Evolutionary conservation across 1,140 invertebrate species (phyloP).

Genomic region (Aplysia californica): DNA sequence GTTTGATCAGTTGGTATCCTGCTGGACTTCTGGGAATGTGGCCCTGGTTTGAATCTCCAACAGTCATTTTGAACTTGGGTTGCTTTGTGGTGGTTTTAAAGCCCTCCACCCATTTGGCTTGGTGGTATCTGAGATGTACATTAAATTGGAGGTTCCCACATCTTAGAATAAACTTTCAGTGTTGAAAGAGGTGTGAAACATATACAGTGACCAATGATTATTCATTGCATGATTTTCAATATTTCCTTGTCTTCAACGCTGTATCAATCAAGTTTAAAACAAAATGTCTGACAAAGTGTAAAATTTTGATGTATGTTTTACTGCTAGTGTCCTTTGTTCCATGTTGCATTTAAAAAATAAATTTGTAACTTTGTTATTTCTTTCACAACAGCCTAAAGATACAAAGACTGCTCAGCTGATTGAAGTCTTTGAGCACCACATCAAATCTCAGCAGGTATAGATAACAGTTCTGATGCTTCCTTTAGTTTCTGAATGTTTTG

Average conservation of each 20-base stretch:
- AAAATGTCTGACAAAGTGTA: no score
- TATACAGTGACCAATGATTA: neutral
- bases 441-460: constrained; percentile 59
- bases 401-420: constrained; percentile 64
- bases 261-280: no score
- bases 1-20: no score
- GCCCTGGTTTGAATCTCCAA: no score
- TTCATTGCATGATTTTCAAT: neutral
- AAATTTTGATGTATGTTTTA: neutral
- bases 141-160: no score
- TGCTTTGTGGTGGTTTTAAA: no score
- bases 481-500: neutral
- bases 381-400: constrained; percentile 59
- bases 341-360: neutral
- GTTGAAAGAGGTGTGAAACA: neutral
- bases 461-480: neutral
- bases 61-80: neutral
- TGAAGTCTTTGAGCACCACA: constrained; percentile 66
- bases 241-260: no score
- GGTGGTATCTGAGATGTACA: neutral
- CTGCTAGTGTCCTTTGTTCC: neutral
- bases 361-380: neutral
- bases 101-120: no score
- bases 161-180: neutral
- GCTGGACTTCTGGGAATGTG: no score